Percentiles rank a stretch among this genome's conserved stretches.
phyloP scores from a whole-genome alignment of 2,113 vertebrate genomes.

The Ageneiosus marmoratus region DNA sequence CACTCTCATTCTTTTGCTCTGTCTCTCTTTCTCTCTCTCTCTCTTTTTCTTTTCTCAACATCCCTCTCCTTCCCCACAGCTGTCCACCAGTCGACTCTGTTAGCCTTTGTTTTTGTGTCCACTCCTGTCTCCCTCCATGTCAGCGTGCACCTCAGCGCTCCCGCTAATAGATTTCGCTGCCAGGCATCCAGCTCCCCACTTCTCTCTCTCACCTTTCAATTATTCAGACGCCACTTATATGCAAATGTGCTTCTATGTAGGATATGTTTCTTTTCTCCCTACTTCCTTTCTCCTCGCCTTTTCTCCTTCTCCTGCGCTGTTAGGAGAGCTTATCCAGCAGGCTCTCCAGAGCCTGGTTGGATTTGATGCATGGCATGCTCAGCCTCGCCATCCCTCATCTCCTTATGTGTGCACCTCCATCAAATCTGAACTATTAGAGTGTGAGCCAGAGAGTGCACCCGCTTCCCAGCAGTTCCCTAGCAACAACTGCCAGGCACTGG shows the following conservation, averaged over 20 bases:
- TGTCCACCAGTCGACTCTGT: conserved; percentile 17
- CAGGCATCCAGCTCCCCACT: conserved; percentile 75
- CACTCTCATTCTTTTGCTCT: neutral
- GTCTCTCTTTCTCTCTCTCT: conserved; percentile 51
- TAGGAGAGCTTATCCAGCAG: conserved; percentile 70
- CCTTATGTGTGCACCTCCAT: conserved; percentile 72
- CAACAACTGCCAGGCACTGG: conserved; percentile 73
- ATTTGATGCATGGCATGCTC: conserved; percentile 70
- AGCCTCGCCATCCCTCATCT: conserved; percentile 72
- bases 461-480: conserved; percentile 79
- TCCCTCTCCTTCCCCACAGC: conserved; percentile 32
- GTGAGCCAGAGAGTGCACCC: conserved; percentile 72
- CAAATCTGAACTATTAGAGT: conserved; percentile 75
- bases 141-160: conserved; percentile 18
- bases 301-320: conserved; percentile 40
- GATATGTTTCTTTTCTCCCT: conserved; percentile 54
- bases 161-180: conserved; percentile 79
- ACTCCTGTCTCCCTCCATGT: conserved; percentile 30
- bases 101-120: conserved; percentile 49
- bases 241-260: conserved; percentile 73
- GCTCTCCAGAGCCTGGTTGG: conserved; percentile 65
- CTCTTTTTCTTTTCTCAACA: conserved; percentile 10
- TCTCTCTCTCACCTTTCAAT: conserved; percentile 75
- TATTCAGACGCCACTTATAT: conserved; percentile 77
- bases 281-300: conserved; percentile 65